phyloP scores from a whole-genome alignment of 2,113 vertebrate species.

The Petroica traversi region DNA sequence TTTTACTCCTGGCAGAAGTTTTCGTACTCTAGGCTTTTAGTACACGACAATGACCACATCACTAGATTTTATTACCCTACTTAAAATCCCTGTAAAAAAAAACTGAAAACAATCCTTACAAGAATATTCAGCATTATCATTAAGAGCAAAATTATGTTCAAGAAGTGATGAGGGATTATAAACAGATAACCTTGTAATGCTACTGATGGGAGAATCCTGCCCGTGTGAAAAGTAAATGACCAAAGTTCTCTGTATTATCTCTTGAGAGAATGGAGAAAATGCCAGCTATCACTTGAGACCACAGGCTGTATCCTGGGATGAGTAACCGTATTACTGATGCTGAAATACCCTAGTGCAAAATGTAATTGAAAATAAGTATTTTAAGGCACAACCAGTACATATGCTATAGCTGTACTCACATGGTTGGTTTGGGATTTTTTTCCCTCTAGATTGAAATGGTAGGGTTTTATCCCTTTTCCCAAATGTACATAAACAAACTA shows the following conservation, averaged over 20 bases:
- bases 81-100: conserved; percentile 39
- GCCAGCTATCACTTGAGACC: not conserved
- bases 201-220: not conserved
- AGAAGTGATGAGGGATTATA: conserved; percentile 14
- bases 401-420: not conserved
- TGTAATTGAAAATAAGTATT: not conserved
- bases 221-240: not conserved
- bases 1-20: conserved; percentile 32
- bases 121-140: not conserved
- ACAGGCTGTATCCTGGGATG: not conserved
- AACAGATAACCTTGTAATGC: conserved; percentile 25
- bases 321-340: not conserved
- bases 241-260: not conserved
- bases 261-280: not conserved
- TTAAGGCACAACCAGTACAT: not conserved
- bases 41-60: conserved; percentile 5
- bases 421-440: not conserved
- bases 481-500: not conserved
- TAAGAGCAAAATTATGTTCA: conserved; percentile 42
- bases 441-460: not conserved
- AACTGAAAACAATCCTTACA: not conserved
- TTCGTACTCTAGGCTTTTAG: not conserved
- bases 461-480: not conserved
- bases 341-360: not conserved
- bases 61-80: conserved; percentile 37